Evolutionary conservation across 2,888 invertebrate genomes (phyloP).

Genomic region (Spisula subtruncata): DNA sequence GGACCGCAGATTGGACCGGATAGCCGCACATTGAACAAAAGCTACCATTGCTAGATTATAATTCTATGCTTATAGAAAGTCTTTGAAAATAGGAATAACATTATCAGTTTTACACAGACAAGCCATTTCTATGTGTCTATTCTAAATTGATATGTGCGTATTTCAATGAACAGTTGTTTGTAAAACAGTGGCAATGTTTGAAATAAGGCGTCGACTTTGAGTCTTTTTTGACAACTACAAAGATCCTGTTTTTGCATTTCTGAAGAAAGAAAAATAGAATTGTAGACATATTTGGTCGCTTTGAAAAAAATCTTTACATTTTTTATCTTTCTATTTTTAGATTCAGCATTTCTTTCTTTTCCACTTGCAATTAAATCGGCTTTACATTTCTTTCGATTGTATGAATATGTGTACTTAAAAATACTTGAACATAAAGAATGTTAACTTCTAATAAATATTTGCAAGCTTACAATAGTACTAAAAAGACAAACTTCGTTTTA

Average conservation of each 20-base stretch:
- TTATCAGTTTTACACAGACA: constrained; percentile 71
- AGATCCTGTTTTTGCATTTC: background rate
- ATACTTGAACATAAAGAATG: no score
- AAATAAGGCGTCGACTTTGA: constrained; percentile 30
- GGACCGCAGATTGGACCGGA: constrained; percentile 49
- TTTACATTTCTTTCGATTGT: background rate
- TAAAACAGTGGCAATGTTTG: constrained; percentile 30
- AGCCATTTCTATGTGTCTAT: constrained; percentile 59
- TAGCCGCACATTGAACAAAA: constrained; percentile 48
- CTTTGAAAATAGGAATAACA: constrained; percentile 70
- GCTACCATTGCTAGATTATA: constrained; percentile 53
- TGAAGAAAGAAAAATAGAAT: background rate
- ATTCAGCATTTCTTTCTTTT: background rate
- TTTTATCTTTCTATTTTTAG: background rate
- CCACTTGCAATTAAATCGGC: background rate
- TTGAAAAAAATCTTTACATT: background rate
- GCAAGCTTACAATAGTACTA: background rate
- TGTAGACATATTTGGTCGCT: background rate
- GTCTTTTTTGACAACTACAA: constrained; percentile 28
- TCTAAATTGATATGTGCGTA: constrained; percentile 55
- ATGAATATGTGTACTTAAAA: no score
- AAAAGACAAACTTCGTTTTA: background rate
- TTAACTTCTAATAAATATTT: background rate
- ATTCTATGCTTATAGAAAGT: constrained; percentile 66
- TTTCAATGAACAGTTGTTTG: constrained; percentile 52